These are phyloP conservation scores for Smittia aterrima DNA, from an alignment of 2,888 invertebrate genomes.

Conservation along the genomic window DNA sequence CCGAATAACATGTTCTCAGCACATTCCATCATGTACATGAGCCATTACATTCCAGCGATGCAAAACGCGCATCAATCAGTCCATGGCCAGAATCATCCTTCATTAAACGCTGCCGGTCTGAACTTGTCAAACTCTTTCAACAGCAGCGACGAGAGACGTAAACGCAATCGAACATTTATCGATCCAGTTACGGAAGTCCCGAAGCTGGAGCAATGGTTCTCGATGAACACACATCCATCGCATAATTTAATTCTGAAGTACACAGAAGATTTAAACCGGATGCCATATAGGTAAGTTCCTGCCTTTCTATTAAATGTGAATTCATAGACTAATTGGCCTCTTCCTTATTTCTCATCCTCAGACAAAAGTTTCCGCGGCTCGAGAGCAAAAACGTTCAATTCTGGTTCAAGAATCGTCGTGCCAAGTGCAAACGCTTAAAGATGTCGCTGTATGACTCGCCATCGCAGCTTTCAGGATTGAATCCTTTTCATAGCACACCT, in stretches of 20 bases:
- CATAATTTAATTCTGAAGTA: conserved; percentile 97
- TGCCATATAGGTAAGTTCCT: conserved; percentile 71
- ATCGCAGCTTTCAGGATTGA: conserved; percentile 50
- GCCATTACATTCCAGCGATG: conserved; percentile 72
- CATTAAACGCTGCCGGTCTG: conserved; percentile 60
- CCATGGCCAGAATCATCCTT: conserved; percentile 49
- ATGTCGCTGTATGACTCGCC: conserved; percentile 75
- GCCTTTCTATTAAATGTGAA: background rate
- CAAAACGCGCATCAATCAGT: conserved; percentile 50
- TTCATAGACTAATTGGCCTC: background rate
- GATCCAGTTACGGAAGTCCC: conserved; percentile 98
- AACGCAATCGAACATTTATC: conserved; percentile 96
- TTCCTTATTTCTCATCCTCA: conserved; percentile 45
- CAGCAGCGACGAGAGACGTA: conserved; percentile 78
- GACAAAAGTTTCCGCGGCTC: conserved; percentile 97
- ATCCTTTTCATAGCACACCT: conserved; percentile 50
- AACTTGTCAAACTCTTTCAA: conserved; percentile 57
- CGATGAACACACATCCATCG: conserved; percentile 96
- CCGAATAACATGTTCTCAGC: conserved; percentile 81
- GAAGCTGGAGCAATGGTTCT: conserved; percentile 91
- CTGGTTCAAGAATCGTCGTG: conserved; percentile 98
- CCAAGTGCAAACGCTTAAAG: conserved; percentile 95
- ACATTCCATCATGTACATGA: conserved; percentile 90
- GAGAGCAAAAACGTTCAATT: conserved; percentile 99
- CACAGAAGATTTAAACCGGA: conserved; percentile 93